Conservation (phyloP, 2,797 vertebrate genomes). For the Notamacropus eugenii region DNA sequence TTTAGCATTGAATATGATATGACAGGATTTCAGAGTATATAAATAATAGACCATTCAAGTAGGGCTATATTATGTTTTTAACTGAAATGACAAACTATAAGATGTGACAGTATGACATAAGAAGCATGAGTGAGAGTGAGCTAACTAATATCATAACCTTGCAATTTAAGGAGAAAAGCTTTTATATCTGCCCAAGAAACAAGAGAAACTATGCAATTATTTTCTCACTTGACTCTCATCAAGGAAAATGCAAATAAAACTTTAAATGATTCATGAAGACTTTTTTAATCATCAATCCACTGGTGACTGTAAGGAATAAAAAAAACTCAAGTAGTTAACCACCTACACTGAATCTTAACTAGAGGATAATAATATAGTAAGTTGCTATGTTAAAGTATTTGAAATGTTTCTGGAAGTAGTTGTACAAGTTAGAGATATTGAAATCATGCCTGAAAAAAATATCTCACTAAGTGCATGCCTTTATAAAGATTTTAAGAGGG, state of each 20-base stretch:
- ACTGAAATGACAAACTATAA: constrained; percentile 40
- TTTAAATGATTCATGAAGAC: constrained; percentile 72
- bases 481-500: constrained; percentile 29
- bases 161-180: constrained; percentile 66
- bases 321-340: constrained; percentile 59
- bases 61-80: constrained; percentile 42
- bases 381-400: constrained; percentile 53
- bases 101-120: constrained; percentile 44
- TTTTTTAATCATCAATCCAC: constrained; percentile 71
- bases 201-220: constrained; percentile 73
- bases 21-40: constrained; percentile 29
- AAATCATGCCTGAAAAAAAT: constrained; percentile 42
- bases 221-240: constrained; percentile 73
- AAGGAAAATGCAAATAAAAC: constrained; percentile 70
- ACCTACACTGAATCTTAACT: constrained; percentile 71
- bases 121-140: constrained; percentile 55
- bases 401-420: constrained; percentile 50
- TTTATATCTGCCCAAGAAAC: constrained; percentile 68
- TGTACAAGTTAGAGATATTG: constrained; percentile 55
- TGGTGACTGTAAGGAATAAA: constrained; percentile 25
- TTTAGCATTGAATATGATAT: constrained; percentile 41
- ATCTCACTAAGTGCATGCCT: neutral
- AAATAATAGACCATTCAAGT: constrained; percentile 39
- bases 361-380: constrained; percentile 69
- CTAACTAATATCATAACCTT: constrained; percentile 49